Conservation (phyloP, 2,888 invertebrate genomes). For the Tubulanus polymorphus region DNA sequence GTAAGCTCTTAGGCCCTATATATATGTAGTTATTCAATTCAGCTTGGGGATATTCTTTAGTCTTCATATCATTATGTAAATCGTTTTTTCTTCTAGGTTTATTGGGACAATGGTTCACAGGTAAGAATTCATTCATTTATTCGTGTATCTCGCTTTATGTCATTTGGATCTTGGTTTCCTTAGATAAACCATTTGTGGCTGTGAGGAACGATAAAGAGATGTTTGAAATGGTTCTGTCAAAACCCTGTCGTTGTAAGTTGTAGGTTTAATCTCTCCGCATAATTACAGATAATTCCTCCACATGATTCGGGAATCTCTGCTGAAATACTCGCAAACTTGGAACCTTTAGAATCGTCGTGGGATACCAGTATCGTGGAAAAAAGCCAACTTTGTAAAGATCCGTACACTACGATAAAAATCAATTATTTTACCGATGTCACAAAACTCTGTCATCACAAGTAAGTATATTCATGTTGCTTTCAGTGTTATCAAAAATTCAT, state of each 20-base stretch:
- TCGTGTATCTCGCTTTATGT: not conserved
- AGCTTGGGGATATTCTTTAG: conserved; percentile 7
- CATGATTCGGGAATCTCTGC: conserved; percentile 83
- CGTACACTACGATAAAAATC: conserved; percentile 64
- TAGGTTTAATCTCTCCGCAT: not conserved
- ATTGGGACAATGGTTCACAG: conserved; percentile 89
- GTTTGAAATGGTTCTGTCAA: not conserved
- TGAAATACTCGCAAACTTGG: conserved; percentile 70
- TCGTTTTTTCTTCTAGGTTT: conserved; percentile 58
- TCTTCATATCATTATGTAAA: not conserved
- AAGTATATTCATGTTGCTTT: not conserved
- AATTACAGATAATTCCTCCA: conserved; percentile 76
- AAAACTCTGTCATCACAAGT: conserved; percentile 33
- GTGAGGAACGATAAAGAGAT: too few species aligned
- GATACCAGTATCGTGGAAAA: conserved; percentile 56
- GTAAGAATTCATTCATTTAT: conserved; percentile 37
- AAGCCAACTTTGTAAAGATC: conserved; percentile 65
- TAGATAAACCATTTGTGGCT: not conserved
- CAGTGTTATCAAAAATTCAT: conserved; percentile 5
- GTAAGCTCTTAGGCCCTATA: conserved; percentile 51
- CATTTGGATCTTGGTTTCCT: not conserved
- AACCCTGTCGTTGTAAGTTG: not conserved
- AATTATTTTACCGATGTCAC: conserved; percentile 61
- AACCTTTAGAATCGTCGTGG: conserved; percentile 78
- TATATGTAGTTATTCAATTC: not conserved